Evolutionary conservation across 2,888 invertebrate species (phyloP), one percentile per base, ranked within the genome.

Genomic region (Apeira syringaria): DNA sequence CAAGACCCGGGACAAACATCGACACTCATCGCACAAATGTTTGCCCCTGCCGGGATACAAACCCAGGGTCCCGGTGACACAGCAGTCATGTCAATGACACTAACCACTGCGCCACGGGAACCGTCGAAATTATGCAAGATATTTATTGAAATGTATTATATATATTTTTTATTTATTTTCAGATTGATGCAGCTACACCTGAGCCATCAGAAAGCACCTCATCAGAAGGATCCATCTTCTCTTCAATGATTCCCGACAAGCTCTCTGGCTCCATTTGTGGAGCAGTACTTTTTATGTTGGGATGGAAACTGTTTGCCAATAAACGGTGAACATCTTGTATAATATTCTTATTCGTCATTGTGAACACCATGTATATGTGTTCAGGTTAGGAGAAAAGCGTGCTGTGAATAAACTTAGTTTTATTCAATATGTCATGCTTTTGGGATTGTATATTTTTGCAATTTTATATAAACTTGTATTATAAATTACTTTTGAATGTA

Each of bases 201-300:
- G 56, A 54, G 15, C 34, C 45, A 0, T 54, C 70, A 18, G 38
- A 33, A 5, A 40, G 40, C 17, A 39, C 35, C n/a, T 32, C 55
- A 5, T 68, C 85, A 5, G 77, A 82, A 18, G 80, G 84, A 1
- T 91, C 91, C 13, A 76, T 92, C 42, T 82, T 92, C 50, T 91
- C 92, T 0, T 91, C 91, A 39, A 86, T 92, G 28, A 84, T 92
- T 28, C 91, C 92, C 26, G 86, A 90, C 56, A 91, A 90, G 52
- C 67, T 92, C 8, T 88, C 91, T 2, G 90, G 91, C 0, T 91
- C 91, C 1, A 85, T 92, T 37, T 92, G 92, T 80, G 93, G 92
- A 2, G 93, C 92, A 2, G 91, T 93, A 15, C 83, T 93, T 38
- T 90, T 93, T 65, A 84, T 93, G 72, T 83, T 93, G 2, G 93